Conservation (phyloP, 2,888 invertebrate genomes). For the Isotomurus palustris region DNA sequence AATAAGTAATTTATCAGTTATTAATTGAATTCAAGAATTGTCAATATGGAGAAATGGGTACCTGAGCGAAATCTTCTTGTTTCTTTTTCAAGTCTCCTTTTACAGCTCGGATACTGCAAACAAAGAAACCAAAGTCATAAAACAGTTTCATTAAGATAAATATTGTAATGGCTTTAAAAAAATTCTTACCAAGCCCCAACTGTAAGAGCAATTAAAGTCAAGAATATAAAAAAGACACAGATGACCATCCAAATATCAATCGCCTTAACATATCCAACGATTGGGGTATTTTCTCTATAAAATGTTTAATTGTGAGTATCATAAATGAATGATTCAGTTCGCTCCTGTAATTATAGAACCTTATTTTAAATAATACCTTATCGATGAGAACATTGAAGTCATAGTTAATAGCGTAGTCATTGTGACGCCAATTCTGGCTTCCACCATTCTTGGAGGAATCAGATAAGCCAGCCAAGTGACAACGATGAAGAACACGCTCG, state of each 20-base stretch:
- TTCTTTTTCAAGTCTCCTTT: slow-evolving; percentile 20
- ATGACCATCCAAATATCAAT: slow-evolving; percentile 39
- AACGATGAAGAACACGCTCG: slow-evolving; percentile 39
- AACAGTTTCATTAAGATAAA: neutral
- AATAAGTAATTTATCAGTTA: too few species aligned
- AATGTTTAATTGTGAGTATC: too few species aligned
- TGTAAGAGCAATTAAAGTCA: slow-evolving; percentile 31
- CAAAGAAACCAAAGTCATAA: neutral
- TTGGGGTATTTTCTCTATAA: slow-evolving; percentile 37
- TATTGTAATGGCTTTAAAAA: too few species aligned
- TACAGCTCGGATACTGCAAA: slow-evolving; percentile 18
- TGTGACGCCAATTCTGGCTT: slow-evolving; percentile 39
- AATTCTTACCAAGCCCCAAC: slow-evolving; percentile 27
- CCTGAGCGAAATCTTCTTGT: slow-evolving; percentile 20
- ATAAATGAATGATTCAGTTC: too few species aligned
- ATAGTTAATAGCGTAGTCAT: slow-evolving; percentile 42
- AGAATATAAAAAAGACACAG: slow-evolving; percentile 39
- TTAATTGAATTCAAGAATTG: too few species aligned
- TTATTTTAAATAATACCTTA: too few species aligned
- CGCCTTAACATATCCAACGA: slow-evolving; percentile 37
- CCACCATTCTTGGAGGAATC: slow-evolving; percentile 37
- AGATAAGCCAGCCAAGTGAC: slow-evolving; percentile 42
- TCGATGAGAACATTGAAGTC: slow-evolving; percentile 42
- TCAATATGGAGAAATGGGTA: neutral
- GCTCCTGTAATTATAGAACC: too few species aligned